A percentile compares a stretch with the other conserved stretches of the same genome.
Conservation (phyloP, 2,113 vertebrate species). For the Mola mola region DNA sequence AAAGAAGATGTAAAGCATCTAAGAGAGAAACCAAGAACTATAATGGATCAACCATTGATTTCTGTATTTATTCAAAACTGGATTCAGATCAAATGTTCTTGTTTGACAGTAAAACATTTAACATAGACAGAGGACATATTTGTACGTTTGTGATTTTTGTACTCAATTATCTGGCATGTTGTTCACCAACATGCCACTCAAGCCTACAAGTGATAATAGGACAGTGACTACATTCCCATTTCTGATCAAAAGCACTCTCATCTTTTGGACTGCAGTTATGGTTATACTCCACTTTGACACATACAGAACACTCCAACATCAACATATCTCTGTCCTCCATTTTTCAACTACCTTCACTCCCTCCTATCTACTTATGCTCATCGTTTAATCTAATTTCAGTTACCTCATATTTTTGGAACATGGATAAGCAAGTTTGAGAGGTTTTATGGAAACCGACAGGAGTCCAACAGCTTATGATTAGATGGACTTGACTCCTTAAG, state of each 20-base stretch:
- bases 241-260: constrained; percentile 11
- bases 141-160: not conserved
- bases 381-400: constrained; percentile 12
- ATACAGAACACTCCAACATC: not conserved
- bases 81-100: not conserved
- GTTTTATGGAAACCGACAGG: constrained; percentile 15
- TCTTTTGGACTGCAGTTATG: constrained; percentile 8
- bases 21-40: no score
- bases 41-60: not conserved
- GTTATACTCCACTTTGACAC: not conserved
- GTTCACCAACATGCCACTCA: constrained; percentile 1
- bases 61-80: not conserved
- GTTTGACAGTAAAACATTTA: not conserved
- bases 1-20: no score
- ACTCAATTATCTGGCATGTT: constrained; percentile 1
- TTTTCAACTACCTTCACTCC: not conserved
- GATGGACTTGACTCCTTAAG: constrained; percentile 1
- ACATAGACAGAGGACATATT: not conserved
- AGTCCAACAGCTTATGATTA: constrained; percentile 9
- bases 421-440: constrained; percentile 1
- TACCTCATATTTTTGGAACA: constrained; percentile 14
- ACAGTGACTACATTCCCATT: constrained; percentile 4
- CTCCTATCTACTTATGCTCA: not conserved
- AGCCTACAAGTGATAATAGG: constrained; percentile 4
- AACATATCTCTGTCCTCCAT: not conserved